Evolutionary conservation across 2,888 invertebrate genomes (phyloP).

Genomic region (Boloria selene): DNA sequence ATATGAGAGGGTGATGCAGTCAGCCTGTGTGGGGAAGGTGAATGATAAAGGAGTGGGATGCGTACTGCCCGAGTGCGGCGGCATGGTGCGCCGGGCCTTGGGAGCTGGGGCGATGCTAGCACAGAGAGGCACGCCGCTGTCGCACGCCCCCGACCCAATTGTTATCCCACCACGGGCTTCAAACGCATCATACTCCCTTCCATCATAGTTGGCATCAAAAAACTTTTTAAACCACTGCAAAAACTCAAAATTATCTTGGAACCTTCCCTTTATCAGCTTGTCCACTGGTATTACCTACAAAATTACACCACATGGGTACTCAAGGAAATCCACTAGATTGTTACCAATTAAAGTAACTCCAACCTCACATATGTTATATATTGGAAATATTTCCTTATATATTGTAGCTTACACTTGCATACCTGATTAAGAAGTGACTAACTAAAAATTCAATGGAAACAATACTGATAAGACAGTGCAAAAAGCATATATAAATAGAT

Average conservation of each 20-base stretch:
- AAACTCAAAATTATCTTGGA: conserved; percentile 99
- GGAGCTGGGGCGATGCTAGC: conserved; percentile 55
- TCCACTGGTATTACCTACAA: conserved; percentile 99
- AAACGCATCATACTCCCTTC: conserved; percentile 96
- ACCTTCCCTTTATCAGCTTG: conserved; percentile 98
- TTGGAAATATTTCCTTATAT: background rate
- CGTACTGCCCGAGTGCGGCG: conserved; percentile 70
- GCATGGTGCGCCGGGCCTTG: conserved; percentile 52
- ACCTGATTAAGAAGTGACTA: conserved; percentile 2
- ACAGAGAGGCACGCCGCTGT: conserved; percentile 75
- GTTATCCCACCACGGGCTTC: conserved; percentile 92
- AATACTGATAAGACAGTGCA: conserved; percentile 9
- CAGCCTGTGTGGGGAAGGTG: conserved; percentile 45
- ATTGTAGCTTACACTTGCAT: background rate
- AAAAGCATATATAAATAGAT: conserved; percentile 8
- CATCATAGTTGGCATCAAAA: conserved; percentile 99
- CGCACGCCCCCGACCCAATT: conserved; percentile 87
- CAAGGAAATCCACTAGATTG: background rate
- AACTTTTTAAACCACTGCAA: conserved; percentile 99
- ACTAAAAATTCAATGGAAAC: conserved; percentile 8
- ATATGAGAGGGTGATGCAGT: conserved; percentile 20
- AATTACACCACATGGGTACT: conserved; percentile 32
- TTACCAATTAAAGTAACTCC: background rate
- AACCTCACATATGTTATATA: too few relatives aligned
- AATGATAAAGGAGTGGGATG: conserved; percentile 51